Percentiles rank a stretch among this genome's conserved stretches.
Conservation (phyloP, 1,140 invertebrate species). For the Metopolophium dirhodum region DNA sequence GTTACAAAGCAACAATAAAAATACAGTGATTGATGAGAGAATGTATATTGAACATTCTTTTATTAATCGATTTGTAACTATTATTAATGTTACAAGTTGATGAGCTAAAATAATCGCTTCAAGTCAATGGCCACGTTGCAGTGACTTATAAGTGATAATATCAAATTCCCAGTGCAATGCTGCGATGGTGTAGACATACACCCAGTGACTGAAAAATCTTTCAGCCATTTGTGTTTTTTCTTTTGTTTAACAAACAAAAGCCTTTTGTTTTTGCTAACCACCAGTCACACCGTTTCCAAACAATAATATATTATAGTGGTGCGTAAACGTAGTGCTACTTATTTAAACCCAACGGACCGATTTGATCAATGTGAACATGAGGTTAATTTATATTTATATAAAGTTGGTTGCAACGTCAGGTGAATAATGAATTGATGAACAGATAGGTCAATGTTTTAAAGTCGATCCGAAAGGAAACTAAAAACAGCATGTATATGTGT, state of each 20-base stretch:
- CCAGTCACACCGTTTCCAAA: neutral
- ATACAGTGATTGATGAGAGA: neutral
- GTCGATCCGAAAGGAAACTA: neutral
- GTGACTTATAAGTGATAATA: neutral
- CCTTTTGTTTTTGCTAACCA: neutral
- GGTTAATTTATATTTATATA: slow-evolving; percentile 7
- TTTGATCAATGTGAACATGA: neutral
- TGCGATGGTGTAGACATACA: neutral
- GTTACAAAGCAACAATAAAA: neutral
- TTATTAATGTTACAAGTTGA: neutral
- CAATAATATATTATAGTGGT: neutral
- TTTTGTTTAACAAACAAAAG: neutral
- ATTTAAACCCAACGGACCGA: neutral
- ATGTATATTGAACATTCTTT: neutral
- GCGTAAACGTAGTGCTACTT: neutral
- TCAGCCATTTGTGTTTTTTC: neutral
- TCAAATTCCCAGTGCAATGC: neutral
- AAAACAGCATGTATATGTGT: neutral
- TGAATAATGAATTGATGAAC: neutral
- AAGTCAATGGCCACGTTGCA: neutral
- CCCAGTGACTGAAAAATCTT: neutral
- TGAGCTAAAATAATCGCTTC: neutral
- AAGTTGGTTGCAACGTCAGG: neutral
- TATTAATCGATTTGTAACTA: neutral
- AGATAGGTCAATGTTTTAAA: neutral